phyloP scores from a whole-genome alignment of 2,797 vertebrate genomes.

The Alectoris magna region DNA sequence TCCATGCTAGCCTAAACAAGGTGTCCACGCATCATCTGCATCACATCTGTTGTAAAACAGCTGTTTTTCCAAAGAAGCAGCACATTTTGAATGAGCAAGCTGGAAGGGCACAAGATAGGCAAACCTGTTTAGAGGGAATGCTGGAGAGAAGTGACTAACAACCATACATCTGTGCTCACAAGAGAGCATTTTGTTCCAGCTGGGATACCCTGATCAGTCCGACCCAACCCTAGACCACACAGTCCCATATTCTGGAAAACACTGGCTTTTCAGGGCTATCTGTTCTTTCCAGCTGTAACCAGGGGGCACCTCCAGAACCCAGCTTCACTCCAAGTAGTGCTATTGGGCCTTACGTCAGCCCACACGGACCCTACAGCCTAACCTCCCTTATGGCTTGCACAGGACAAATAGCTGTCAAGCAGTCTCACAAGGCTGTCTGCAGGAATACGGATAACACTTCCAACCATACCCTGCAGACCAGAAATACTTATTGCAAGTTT shows the following conservation, averaged over 20 bases:
- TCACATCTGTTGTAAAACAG: rapidly evolving
- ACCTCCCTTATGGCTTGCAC: background rate
- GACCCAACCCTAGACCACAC: background rate
- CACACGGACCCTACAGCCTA: rapidly evolving
- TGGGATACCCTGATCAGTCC: background rate
- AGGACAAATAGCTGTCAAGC: background rate
- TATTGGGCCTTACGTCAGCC: background rate
- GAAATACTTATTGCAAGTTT: background rate
- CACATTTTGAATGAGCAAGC: background rate
- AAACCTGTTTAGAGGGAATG: background rate
- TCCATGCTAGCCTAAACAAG: background rate
- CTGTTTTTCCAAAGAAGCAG: background rate
- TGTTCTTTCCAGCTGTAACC: background rate
- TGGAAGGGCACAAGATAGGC: background rate
- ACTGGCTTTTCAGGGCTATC: background rate
- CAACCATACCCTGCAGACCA: background rate
- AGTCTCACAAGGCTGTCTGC: rapidly evolving
- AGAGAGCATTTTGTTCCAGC: background rate
- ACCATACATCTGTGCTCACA: background rate
- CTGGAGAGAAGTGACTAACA: background rate
- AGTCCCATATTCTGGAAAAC: background rate
- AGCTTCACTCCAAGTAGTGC: background rate
- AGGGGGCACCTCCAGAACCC: background rate
- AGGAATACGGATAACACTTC: background rate
- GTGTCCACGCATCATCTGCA: background rate